Evolutionary conservation across 2,888 invertebrate genomes (phyloP), one percentile per base, ranked within the genome.

Genomic region (Pandemis heparana): DNA sequence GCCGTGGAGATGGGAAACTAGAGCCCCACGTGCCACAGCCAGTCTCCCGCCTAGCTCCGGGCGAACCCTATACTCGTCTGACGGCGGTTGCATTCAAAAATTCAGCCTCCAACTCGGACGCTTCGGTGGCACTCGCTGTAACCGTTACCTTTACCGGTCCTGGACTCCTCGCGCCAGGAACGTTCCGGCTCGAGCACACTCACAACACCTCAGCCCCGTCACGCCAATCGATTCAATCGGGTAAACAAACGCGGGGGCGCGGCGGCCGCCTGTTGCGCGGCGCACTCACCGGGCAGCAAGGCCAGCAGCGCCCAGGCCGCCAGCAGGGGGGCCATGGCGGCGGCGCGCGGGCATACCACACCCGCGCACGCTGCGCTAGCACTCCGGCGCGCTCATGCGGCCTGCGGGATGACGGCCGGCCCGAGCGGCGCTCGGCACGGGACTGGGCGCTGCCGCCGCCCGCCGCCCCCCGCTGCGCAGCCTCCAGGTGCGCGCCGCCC

Each of bases 301-400:
- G 91, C 89, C 85, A 93, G 87, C 85, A 94, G 90, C 89, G 91
- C 91, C 88, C 92, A 83, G 89, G 91, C 92, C 91, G 85, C 89
- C 88, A 92, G 83, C 85, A 93, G 80, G 83, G 89, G 87, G 92
- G 89, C 91, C 93, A 92, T 93, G 86, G 87, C 92, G 86, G 87
- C 92, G 88, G 87, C 89, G 93, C 93, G 93, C 93, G 93, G 93
- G 92, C 93, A 92, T 92, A 92, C 91, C 92, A 92, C 93, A 92
- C 92, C 92, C 92, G 93, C 92, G 92, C 92, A 88, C 91, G 90
- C 90, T 88, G 91, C 92, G 92, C 92, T 92, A 93, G 91, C 92
- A 92, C 91, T 87, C 87, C 86, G 90, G 86, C 92, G 91, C 91
- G 89, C 90, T 91, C 91, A 92, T 92, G 89, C 92, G 90, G 88